Percentiles rank a stretch among this genome's conserved stretches.
phyloP scores from a whole-genome alignment of 2,888 invertebrate species.

The Taphrorychus bicolor region DNA sequence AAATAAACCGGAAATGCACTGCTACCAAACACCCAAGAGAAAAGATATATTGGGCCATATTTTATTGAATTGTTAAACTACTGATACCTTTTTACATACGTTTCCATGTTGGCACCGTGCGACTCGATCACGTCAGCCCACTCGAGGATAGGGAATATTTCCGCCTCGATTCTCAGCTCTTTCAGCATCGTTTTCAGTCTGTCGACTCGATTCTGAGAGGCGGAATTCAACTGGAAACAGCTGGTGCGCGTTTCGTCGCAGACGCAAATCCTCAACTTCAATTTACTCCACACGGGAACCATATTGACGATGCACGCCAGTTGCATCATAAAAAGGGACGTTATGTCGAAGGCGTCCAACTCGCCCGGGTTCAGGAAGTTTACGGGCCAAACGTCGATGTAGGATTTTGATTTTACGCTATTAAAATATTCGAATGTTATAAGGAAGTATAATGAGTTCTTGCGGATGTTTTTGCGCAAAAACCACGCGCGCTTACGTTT shows the following conservation, averaged over 20 bases:
- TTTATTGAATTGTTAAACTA: too few relatives aligned
- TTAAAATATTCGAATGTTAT: constrained; percentile 26
- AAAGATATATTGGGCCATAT: constrained; percentile 11
- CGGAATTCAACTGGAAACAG: constrained; percentile 51
- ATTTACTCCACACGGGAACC: constrained; percentile 86
- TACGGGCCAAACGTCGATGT: constrained; percentile 98
- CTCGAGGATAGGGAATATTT: constrained; percentile 71
- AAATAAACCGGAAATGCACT: too few relatives aligned
- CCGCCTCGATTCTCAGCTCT: constrained; percentile 85
- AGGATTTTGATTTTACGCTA: constrained; percentile 71
- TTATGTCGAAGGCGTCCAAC: constrained; percentile 86
- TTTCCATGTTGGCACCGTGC: constrained; percentile 49
- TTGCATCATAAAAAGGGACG: constrained; percentile 94
- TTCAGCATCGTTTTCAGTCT: constrained; percentile 77
- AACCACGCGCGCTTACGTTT: constrained; percentile 63
- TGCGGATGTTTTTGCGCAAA: too few relatives aligned
- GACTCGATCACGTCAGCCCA: constrained; percentile 54
- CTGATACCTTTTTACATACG: constrained; percentile 54
- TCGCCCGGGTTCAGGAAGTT: constrained; percentile 83
- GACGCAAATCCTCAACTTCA: constrained; percentile 85
- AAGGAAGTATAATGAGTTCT: too few relatives aligned
- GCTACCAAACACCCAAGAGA: constrained; percentile 9
- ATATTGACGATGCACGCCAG: constrained; percentile 95
- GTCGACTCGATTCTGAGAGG: constrained; percentile 49
- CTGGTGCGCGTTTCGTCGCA: constrained; percentile 66